These are phyloP conservation scores for Periphyllus acericola DNA, from an alignment of 2,888 invertebrate species.

Conservation along the genomic window DNA sequence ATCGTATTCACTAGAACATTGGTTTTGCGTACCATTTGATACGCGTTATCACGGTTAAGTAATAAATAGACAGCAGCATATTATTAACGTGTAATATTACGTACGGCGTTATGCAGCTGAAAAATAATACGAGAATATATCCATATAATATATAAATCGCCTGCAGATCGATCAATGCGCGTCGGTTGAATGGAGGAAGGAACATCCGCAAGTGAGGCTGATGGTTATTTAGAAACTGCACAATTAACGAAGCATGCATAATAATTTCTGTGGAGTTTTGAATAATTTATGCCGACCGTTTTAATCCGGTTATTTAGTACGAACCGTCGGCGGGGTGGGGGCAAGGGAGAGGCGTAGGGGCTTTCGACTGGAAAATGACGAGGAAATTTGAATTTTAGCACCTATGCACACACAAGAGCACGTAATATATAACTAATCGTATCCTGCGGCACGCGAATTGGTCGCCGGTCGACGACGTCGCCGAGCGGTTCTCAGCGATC, in stretches of 20 bases:
- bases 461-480: neutral
- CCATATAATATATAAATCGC: constrained; percentile 9
- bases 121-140: neutral
- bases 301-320: constrained; percentile 52
- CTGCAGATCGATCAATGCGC: neutral
- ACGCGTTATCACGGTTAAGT: neutral
- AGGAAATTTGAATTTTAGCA: constrained; percentile 47
- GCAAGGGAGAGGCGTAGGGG: neutral
- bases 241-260: constrained; percentile 54
- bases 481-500: neutral
- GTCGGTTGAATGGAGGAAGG: constrained; percentile 1
- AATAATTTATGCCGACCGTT: constrained; percentile 50
- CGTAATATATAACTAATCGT: neutral
- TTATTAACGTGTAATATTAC: neutral
- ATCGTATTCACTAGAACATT: neutral
- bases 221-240: constrained; percentile 35
- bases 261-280: constrained; percentile 39
- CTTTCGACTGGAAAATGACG: constrained; percentile 24
- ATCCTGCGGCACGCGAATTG: constrained; percentile 22
- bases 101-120: neutral
- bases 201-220: neutral
- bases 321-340: neutral
- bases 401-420: neutral
- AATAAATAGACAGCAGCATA: no score
- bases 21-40: neutral